Evolutionary conservation across 37 sponge, comb jelly and placozoan genomes (phyloP).

Genomic region (Spongilla lacustris): DNA sequence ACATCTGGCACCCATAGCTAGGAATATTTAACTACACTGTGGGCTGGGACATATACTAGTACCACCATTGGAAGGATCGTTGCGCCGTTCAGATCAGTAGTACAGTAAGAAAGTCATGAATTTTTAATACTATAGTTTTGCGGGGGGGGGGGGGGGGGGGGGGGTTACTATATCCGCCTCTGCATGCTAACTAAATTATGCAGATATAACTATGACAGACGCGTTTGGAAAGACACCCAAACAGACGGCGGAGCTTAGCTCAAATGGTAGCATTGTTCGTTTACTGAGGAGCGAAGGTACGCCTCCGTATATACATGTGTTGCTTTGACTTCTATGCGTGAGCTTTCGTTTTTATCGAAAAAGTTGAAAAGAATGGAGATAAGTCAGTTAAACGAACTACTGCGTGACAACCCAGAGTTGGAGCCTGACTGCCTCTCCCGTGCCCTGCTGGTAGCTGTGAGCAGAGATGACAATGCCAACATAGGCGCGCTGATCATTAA

Average conservation of each 20-base stretch:
- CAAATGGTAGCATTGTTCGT: slow-evolving; percentile 42
- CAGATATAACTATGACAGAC: slow-evolving; percentile 60
- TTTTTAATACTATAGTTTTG: too few species aligned
- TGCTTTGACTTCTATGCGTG: too few species aligned
- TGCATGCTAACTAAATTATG: too few species aligned
- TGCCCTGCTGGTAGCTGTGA: slow-evolving; percentile 53
- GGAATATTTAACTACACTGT: too few species aligned
- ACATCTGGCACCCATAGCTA: too few species aligned
- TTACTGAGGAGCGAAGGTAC: slow-evolving; percentile 64
- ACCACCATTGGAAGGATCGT: too few species aligned
- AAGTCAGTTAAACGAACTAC: slow-evolving; percentile 45
- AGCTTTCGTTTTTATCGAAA: slow-evolving; percentile 37
- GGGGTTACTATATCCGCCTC: too few species aligned
- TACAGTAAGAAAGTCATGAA: too few species aligned
- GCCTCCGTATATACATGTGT: neutral
- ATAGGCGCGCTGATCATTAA: slow-evolving; percentile 51
- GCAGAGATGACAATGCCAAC: slow-evolving; percentile 41
- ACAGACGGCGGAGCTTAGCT: slow-evolving; percentile 63
- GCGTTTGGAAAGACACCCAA: slow-evolving; percentile 78
- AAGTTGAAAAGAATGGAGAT: slow-evolving; percentile 59
- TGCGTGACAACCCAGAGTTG: slow-evolving; percentile 29
- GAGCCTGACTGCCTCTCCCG: slow-evolving; percentile 46
- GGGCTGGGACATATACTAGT: too few species aligned
- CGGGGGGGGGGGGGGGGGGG: too few species aligned
- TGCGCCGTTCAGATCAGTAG: too few species aligned